Evolutionary conservation across 2,113 vertebrate genomes (phyloP).

Genomic region (Laterallus jamaicensis): DNA sequence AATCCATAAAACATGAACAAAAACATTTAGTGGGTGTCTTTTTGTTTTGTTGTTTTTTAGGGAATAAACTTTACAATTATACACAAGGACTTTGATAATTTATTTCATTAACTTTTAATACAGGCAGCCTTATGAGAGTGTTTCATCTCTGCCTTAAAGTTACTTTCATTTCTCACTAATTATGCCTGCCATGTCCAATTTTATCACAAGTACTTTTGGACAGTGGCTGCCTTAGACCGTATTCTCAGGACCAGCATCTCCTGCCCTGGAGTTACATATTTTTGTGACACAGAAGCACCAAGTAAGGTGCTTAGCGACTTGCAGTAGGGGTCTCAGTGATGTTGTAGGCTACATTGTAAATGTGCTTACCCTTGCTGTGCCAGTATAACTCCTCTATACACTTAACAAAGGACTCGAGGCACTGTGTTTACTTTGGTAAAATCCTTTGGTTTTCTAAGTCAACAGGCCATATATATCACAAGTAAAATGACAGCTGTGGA

Average conservation of each 20-base stretch:
- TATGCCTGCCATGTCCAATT: not conserved
- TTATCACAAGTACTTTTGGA: not conserved
- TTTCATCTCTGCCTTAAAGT: not conserved
- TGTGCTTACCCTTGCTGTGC: not conserved
- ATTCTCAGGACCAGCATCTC: not conserved
- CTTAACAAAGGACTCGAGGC: not conserved
- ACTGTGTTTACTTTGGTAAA: not conserved
- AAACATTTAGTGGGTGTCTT: rapidly evolving
- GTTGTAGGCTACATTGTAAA: not conserved
- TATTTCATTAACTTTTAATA: not conserved
- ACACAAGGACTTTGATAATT: not conserved
- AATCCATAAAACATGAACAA: no score
- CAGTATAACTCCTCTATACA: not conserved
- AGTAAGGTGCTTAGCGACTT: not conserved
- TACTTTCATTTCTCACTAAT: not conserved
- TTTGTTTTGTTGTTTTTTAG: not conserved
- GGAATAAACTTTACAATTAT: not conserved
- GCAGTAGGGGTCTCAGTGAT: not conserved
- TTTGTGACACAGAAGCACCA: not conserved
- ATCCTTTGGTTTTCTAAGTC: not conserved
- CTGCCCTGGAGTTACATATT: rapidly evolving
- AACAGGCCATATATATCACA: rapidly evolving
- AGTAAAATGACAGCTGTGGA: not conserved
- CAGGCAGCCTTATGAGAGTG: not conserved
- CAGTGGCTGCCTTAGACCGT: not conserved